These are phyloP conservation scores for Linepithema humile DNA, from an alignment of 1,140 invertebrate genomes.

Conservation along the genomic window DNA sequence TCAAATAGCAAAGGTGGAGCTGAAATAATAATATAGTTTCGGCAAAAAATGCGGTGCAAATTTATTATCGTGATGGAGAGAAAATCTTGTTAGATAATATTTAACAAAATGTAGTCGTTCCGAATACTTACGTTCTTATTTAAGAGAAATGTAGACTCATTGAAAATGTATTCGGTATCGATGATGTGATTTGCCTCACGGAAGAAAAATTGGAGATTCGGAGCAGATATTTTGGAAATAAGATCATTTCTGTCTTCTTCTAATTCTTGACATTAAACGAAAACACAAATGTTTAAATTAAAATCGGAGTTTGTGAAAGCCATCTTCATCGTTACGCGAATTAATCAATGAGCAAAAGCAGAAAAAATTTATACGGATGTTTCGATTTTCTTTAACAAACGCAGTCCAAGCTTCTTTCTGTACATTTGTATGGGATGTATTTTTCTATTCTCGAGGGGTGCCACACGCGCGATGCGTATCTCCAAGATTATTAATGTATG, in stretches of 20 bases:
- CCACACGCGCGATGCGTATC: constrained; percentile 79
- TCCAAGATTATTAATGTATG: constrained; percentile 82
- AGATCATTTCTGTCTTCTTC: too few relatives aligned
- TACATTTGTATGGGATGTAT: constrained; percentile 80
- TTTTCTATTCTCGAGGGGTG: constrained; percentile 71
- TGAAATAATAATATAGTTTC: not conserved
- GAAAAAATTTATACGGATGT: constrained; percentile 67
- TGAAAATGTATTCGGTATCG: not conserved
- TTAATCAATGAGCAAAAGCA: constrained; percentile 5
- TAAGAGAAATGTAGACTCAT: not conserved
- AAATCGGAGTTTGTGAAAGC: too few relatives aligned
- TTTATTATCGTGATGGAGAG: not conserved
- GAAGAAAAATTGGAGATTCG: constrained; percentile 13
- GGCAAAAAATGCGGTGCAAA: not conserved
- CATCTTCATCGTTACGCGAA: too few relatives aligned
- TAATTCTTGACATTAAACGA: too few relatives aligned
- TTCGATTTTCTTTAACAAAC: constrained; percentile 80
- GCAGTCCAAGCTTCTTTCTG: constrained; percentile 72
- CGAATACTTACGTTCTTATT: constrained; percentile 11
- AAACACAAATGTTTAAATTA: too few relatives aligned
- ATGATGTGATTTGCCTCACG: too few relatives aligned
- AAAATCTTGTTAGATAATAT: constrained; percentile 10
- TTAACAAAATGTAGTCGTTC: not conserved
- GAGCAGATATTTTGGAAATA: constrained; percentile 57
- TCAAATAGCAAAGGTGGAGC: constrained; percentile 1